Conservation (phyloP, 2,797 vertebrate genomes). For the Microtus obscurus region DNA sequence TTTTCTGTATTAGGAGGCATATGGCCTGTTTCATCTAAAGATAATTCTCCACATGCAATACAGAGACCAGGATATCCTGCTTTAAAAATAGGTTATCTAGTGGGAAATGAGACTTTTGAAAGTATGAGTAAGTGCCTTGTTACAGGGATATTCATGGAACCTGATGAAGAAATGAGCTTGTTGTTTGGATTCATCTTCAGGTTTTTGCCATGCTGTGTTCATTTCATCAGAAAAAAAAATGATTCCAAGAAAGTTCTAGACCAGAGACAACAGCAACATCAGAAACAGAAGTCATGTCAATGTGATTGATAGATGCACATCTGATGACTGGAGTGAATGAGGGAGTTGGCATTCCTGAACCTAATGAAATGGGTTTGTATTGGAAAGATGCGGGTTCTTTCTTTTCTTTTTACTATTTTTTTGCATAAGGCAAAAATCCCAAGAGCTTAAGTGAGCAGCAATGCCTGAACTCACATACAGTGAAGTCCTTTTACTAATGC, state of each 20-base stretch:
- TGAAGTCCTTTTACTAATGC: slow-evolving; percentile 78
- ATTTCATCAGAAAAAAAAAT: slow-evolving; percentile 65
- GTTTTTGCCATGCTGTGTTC: background rate
- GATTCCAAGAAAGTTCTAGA: slow-evolving; percentile 31
- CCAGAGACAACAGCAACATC: background rate
- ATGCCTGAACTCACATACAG: slow-evolving; percentile 63
- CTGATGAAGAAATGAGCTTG: slow-evolving; percentile 60
- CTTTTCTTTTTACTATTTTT: slow-evolving; percentile 62
- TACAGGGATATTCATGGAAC: slow-evolving; percentile 60
- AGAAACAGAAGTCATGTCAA: slow-evolving; percentile 12
- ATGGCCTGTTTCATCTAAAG: slow-evolving; percentile 62
- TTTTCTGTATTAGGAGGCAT: slow-evolving; percentile 61
- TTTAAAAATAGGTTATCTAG: slow-evolving; percentile 65
- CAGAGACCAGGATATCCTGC: slow-evolving; percentile 73
- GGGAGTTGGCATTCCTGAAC: background rate
- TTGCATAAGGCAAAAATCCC: slow-evolving; percentile 62
- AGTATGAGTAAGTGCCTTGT: slow-evolving; percentile 75
- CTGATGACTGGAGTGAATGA: background rate
- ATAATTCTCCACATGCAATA: slow-evolving; percentile 63
- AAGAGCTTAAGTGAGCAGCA: slow-evolving; percentile 63
- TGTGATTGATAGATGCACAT: background rate
- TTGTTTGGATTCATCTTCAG: background rate
- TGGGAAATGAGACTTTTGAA: slow-evolving; percentile 75
- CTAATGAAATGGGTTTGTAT: slow-evolving; percentile 50
- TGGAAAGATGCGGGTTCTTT: slow-evolving; percentile 19